Conservation (phyloP, 2,797 vertebrate species). For the Melanotaenia boesemani region DNA sequence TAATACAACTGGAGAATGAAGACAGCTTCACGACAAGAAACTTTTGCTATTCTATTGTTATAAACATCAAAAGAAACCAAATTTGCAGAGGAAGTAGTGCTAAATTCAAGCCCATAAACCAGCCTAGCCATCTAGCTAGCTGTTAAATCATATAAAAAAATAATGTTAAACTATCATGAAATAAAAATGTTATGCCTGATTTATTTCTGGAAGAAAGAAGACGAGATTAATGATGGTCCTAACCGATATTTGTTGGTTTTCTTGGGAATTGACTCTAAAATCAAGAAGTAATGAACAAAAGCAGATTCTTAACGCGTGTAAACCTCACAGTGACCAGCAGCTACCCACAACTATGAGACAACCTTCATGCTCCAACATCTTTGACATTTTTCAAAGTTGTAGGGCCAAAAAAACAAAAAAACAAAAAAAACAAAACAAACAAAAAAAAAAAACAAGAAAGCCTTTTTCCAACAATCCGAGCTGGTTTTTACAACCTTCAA, state of each 20-base stretch:
- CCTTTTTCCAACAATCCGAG: conserved; percentile 7
- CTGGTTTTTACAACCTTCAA: conserved; percentile 20
- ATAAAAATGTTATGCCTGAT: not conserved
- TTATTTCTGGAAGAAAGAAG: not conserved
- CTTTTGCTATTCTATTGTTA: not conserved
- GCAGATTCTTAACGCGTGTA: not conserved
- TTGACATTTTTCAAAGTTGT: not conserved
- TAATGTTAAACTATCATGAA: not conserved
- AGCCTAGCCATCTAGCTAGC: not conserved
- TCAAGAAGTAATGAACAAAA: not conserved
- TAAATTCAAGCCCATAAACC: no score
- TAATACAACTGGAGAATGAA: not conserved
- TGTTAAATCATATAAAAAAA: not conserved
- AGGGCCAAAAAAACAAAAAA: not conserved
- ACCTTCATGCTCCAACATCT: not conserved
- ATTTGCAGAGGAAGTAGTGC: not conserved
- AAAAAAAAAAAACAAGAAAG: not conserved
- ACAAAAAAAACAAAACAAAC: not conserved
- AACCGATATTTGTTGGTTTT: not conserved
- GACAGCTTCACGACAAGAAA: no score
- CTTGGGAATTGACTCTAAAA: not conserved
- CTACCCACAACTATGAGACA: not conserved
- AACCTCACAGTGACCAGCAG: conserved; percentile 23
- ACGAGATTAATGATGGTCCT: not conserved
- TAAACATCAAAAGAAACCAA: not conserved